Evolutionary conservation across 2,888 invertebrate species (phyloP), one percentile per base, ranked within the genome.

Genomic region (Hydriomena furcata): DNA sequence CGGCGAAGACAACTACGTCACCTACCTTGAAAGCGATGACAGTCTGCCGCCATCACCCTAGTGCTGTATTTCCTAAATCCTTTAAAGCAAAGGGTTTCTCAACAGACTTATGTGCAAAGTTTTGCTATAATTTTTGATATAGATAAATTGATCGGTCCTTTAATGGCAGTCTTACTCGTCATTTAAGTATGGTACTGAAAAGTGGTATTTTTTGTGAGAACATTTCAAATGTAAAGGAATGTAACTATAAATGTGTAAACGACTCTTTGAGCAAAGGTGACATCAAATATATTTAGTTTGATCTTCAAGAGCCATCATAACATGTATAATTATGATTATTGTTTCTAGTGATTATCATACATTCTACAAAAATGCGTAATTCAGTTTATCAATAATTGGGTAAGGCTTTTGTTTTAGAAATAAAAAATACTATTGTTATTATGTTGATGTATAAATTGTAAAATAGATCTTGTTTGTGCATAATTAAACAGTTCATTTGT

Each of bases 1-100:
- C 11, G 76, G 73, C 1, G 89, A 89, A 37, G 95, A 97, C 88
- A 97, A 96, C 82, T 97, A 97, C 91, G 97, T 97, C 61, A 97
- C 97, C 53, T 97, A 97, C 91, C 93, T 97, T 68, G 97, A 97
- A 84, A 97, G 96, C 84, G 97, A 97, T 90, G 94, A 94, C 77
- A 94, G 94, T 76, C 91, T 94, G 66, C 94, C 94, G 38, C 93
- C 94, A 63, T 94, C 94, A 70, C 94, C 94, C 92, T 94, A 94
- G 88, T 89, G 89, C 63, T 79, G 84, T 58, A 82, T 89, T 55
- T 64, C 80, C 4, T 87, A 85, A 74, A 64, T 61, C 63, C 66
- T 37, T 66, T 45, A 55, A 36, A 5, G 6, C n/a, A 23, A 50
- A 56, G 55, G 53, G 60, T 45, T 44, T 36, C n/a, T 32, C 27